Evolutionary conservation across 2,888 invertebrate species (phyloP), one percentile per base, ranked within the genome.

Genomic region (Perithous albicinctus): DNA sequence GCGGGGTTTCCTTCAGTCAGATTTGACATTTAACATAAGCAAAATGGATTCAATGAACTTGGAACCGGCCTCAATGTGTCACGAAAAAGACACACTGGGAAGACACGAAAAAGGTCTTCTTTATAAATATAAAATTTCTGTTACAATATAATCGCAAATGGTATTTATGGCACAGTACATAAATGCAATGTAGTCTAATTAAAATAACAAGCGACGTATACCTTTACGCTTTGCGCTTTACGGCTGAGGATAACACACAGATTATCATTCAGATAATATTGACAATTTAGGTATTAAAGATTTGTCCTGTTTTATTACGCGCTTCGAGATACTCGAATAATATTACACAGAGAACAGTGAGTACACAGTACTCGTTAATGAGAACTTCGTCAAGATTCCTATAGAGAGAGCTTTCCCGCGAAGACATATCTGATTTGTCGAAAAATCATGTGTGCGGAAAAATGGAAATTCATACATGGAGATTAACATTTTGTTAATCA

Each of bases 281-380:
- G 10, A 64, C n/a, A 1, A 23, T 64, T 43, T 61, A 15, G 23
- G 32, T 10, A 26, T 35, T 29, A 6, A 26, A 61, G 7, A 54
- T 54, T 51, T 7, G 63, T n/a, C 10, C 29, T 18, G 8, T 43
- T 72, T 46, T 46, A 20, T 46, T 72, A 1, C 20, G n/a, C 20
- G 26, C 32, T 51, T 64, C 72, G 72, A 72, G 61, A 64, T 64
- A 64, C 63, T 74, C 72, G 72, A 72, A 72, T 8, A 35, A 23
- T 54, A 41, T 64, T 29, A 29, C 64, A 63, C 38, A 73, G 7
- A 73, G 7, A 48, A 35, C n/a, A 8, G 54, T 69, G 69, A 70
- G 56, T 70, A 70, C 69, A 70, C 69, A 41, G 69, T 70, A 70
- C 69, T 70, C 15, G 56, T 15, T 56, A 7, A 41, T 18, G 38